Base-by-base conservation (phyloP, 1,140 invertebrate species). In the Telenomus remus region DNA sequence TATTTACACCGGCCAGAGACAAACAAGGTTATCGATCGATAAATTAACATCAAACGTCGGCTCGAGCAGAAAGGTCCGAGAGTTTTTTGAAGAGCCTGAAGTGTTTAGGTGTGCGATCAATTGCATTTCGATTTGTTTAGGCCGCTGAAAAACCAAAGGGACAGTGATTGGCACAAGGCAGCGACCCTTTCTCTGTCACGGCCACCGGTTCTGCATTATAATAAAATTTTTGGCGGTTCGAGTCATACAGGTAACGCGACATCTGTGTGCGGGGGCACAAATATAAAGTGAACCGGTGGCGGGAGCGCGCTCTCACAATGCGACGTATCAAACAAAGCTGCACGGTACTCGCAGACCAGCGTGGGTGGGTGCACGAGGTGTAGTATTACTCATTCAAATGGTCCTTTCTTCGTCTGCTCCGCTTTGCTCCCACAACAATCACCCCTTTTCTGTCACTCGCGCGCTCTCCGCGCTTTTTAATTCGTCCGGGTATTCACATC, bases 371-470 rank as follows among this genome's bases (percentile, higher is more conserved):
- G 81, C 82, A 80, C 80, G 83, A 86, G 85, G 87, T 88, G 86
- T 88, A 88, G 86, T 87, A 88, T 88, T 88, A 87, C 87, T 87
- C 86, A 88, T 88, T 88, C 87, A 88, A 87, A 88, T 86, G 84
- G 86, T 88, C 81, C 84, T 86, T 83, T 84, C 60, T 66, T 68
- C 54, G 56, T 50, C 15, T 53, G 11, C 61, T 11, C n/a, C 13
- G 43, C 71, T 63, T 66, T 64, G 19, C 39, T 46, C 50, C 42
- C 8, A 43, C 59, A 54, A 63, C 75, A 53, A 75, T 65, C 55
- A 75, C 69, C 70, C 64, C 78, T 68, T 66, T 75, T 76, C 64
- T 65, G 49, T 71, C 47, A 69, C 59, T 63, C 54, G 56, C 59
- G 72, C 72, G 59, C 59, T 56, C 63, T 69, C 76, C 80, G 60